Base-by-base conservation (phyloP, 2,888 invertebrate genomes). In the Chrysina gloriosa region DNA sequence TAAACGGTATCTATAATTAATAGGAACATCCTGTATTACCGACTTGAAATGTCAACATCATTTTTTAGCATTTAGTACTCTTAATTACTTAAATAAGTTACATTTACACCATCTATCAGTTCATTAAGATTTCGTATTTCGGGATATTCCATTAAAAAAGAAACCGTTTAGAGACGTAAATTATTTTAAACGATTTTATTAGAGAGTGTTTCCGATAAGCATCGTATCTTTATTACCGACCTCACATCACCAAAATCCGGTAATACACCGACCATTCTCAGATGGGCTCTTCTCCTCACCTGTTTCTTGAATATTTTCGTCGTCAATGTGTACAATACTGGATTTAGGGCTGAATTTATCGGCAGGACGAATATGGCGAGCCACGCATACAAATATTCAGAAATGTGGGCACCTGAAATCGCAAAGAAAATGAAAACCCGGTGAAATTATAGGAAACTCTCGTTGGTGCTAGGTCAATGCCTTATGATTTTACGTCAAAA, bases 291-390 rank as follows among this genome's bases (percentile, higher is more conserved):
- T n/a, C 5, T 48, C 19, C 47, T 58, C 50, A 85, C 84, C 79
- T 88, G 88, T 77, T 87, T 87, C 75, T 86, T 87, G 74, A 88
- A 88, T 1, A 87, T 80, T 11, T 86, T 86, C 1, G 88, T 89
- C 1, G 88, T 88, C 48, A 89, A 75, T 0, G 89, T 88, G 77
- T 89, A 89, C 36, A 89, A 81, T n/a, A 89, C 83, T 0, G 89
- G 89, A 80, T 89, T 89, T 4, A 89, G 77, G 0, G 88, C 88
- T 1, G 88, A 88, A 77, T 89, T 89, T 2, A 89, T 88, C 0
- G 89, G 89, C 29, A 89, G 79, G 4, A 88, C 85, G 71, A 88
- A 84, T 19, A 89, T 86, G 0, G 88, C 88, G 69, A 89, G 76
- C 87, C 88, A 88, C 4, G 87, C 89, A 74, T 89, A 89, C 4